Evolutionary conservation across 2,113 vertebrate species (phyloP), one percentile per base, ranked within the genome.

Genomic region (Rhinichthys klamathensis): DNA sequence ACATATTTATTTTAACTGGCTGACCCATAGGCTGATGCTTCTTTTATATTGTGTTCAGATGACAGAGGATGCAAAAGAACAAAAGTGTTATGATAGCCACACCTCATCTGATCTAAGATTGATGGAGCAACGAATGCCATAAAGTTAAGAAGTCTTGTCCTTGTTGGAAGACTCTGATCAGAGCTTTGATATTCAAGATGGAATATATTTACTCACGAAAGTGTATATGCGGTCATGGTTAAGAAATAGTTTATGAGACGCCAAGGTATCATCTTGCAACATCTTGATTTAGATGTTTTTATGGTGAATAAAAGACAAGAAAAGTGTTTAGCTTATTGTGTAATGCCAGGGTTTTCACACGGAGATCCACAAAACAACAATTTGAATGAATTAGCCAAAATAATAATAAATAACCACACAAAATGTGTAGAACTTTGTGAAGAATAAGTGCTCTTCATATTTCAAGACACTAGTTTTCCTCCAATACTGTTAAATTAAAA

Each of bases 1-100:
- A 18, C 46, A 25, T 74, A 18, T 81, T 80, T 81, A 65, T 87
- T 84, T 38, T 23, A 2, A 4, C 82, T 63, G 80, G 80, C 72
- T 51, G 9, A 2, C 41, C 6, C 30, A 13, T 49, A 5, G 56
- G 75, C 49, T 30, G 18, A 38, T 61, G 35, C 73, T 78, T 65
- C 65, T 63, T 58, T 38, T 13, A 56, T 44, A n/a, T 35, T 72
- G 41, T 3, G 7, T 70, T 79, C 41, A 83, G 74, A 85, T 38
- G 54, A 74, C 8, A 49, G 27, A 21, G 54, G 58, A 72, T 82
- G 21, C 60, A 27, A 12, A 51, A 78, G 41, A 60, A 63, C 35
- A 21, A 75, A 75, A 81, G 25, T 61, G 82, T 84, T 74, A 32
- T 56, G 61, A 54, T 69, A 41, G 44, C 18, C 38, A 80, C 23